Base-by-base conservation (phyloP, 2,113 vertebrate species). In the Leucoraja erinaceus region DNA sequence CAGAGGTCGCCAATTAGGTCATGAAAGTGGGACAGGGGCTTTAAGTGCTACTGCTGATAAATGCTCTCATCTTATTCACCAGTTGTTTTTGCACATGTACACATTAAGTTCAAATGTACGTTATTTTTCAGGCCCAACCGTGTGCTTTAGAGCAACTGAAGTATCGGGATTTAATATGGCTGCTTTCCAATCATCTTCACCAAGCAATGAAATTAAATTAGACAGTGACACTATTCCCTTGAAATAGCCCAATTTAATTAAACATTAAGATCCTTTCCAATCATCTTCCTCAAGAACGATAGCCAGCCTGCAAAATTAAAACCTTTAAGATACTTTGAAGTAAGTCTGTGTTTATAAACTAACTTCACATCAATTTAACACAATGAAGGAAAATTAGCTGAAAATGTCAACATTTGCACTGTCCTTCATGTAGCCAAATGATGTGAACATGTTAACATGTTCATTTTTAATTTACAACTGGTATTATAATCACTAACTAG, bases 201-300 rank as follows among this genome's bases (percentile, higher is more conserved):
- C 31, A 38, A 59, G 56, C 54, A 22, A 25, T 33, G 16, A 33
- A 68, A 68, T 22, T 31, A 90, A 68, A 68, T 90, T 68, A 90
- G 31, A 68, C 59, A 86, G 56, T n/a, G 18, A 20, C n/a, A 68
- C 86, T 33, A 68, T 90, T 86, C 68, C n/a, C 59, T 61, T 90
- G 86, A 90, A 68, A 90, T 90, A 18, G 54, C 56, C 11, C 16
- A 7, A 31, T 66, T 38, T 22, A 68, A 66, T 68, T 90, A 14
- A 33, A 68, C 12, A 63, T 66, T 88, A 68, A 33, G 16, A 33
- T 88, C 25, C 9, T 90, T 90, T 90, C 33, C n/a, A 25, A 59
- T 25, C 28, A 54, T 90, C 68, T 68, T 90, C 86, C 86, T 68
- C 86, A 90, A 66, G 61, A 90, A 68, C 68, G 61, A n/a, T 66